Conservation (phyloP, 1,140 invertebrate genomes). For the Acromyrmex charruanus region DNA sequence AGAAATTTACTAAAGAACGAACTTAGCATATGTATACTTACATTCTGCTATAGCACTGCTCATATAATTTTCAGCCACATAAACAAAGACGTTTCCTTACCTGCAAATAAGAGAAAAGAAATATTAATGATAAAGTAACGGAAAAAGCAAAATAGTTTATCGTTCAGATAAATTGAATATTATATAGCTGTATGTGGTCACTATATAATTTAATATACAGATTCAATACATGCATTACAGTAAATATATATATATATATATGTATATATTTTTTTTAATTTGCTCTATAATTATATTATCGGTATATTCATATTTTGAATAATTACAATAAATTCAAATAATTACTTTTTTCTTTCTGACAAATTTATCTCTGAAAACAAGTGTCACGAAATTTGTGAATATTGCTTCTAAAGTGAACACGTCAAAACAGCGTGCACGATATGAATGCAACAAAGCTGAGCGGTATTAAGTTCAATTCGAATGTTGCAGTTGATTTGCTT, state of each 20-base stretch:
- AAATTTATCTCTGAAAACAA: neutral
- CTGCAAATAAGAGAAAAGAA: constrained; percentile 66
- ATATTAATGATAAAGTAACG: constrained; percentile 26
- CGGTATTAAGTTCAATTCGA: constrained; percentile 42
- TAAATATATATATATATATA: neutral
- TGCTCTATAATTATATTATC: too few species aligned
- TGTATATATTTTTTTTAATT: neutral
- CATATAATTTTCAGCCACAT: neutral
- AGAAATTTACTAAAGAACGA: constrained; percentile 1
- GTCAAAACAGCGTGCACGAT: constrained; percentile 9
- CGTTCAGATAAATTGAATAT: neutral
- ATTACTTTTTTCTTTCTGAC: too few species aligned
- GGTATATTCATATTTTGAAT: too few species aligned
- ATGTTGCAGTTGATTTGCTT: constrained; percentile 70
- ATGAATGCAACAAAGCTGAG: neutral
- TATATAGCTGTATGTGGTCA: neutral
- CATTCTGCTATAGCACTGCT: neutral
- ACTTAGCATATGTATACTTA: constrained; percentile 22
- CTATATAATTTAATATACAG: neutral
- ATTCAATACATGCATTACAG: neutral
- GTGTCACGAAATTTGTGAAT: neutral
- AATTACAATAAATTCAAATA: too few species aligned
- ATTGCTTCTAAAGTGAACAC: neutral
- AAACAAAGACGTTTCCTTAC: constrained; percentile 56
- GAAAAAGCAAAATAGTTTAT: neutral